Percentiles rank a stretch among this genome's conserved stretches.
Conservation (phyloP, 2,797 vertebrate genomes). For the Sebastiscus albofasciatus region DNA sequence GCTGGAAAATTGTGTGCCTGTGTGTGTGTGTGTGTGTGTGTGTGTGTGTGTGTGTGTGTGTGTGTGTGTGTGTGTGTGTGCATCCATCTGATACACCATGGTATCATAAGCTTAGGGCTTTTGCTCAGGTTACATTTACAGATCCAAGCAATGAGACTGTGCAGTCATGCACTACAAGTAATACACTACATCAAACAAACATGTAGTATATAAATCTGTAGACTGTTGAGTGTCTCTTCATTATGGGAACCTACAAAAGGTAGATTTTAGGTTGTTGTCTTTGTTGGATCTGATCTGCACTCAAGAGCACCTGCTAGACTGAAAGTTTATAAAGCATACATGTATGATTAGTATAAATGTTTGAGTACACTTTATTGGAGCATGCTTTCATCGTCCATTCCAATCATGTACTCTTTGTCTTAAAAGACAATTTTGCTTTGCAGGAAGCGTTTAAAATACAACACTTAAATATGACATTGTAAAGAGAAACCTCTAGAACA, state of each 20-base stretch:
- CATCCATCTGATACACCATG: background rate
- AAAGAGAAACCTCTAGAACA: background rate
- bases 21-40: constrained; percentile 1
- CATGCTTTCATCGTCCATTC: background rate
- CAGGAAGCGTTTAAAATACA: background rate
- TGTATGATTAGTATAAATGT: background rate
- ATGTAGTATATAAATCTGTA: background rate
- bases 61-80: background rate
- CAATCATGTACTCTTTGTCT: background rate
- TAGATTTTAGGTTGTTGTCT: background rate
- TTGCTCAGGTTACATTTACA: constrained; percentile 22
- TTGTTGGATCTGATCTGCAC: background rate
- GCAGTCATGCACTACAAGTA: background rate
- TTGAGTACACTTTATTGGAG: background rate
- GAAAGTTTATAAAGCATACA: background rate
- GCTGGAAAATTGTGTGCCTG: constrained; percentile 22
- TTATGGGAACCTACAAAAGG: background rate
- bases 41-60: background rate
- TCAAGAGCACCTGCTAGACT: background rate
- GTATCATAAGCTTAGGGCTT: constrained; percentile 1
- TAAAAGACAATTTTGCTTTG: background rate
- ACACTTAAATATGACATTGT: background rate
- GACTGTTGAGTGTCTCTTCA: background rate
- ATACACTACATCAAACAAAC: background rate
- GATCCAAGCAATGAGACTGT: background rate